phyloP scores from a whole-genome alignment of 2,888 invertebrate species.

The Galerucella pusilla region DNA sequence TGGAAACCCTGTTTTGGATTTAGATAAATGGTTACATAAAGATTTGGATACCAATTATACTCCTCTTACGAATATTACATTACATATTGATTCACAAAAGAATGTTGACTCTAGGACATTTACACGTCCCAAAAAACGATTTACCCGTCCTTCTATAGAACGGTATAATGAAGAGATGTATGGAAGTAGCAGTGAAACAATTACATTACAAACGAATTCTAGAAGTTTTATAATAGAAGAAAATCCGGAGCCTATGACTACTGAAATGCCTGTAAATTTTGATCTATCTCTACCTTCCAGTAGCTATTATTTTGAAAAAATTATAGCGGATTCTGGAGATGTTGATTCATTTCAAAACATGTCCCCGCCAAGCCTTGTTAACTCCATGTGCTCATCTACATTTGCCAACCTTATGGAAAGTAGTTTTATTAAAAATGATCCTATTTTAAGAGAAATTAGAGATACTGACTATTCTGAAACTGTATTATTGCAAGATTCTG shows the following conservation, averaged over 20 bases:
- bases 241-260: conserved; percentile 47
- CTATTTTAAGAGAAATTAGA: conserved; percentile 61
- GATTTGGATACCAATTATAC: conserved; percentile 19
- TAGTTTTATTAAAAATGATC: conserved; percentile 63
- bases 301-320: conserved; percentile 61
- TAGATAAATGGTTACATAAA: conserved; percentile 42
- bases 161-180: conserved; percentile 58
- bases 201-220: conserved; percentile 20
- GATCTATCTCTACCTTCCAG: conserved; percentile 60
- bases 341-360: conserved; percentile 67
- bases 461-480: conserved; percentile 61
- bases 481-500: conserved; percentile 58
- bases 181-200: conserved; percentile 42
- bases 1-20: conserved; percentile 36
- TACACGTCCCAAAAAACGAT: conserved; percentile 74
- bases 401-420: conserved; percentile 65
- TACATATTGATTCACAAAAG: conserved; percentile 55
- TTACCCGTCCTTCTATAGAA: conserved; percentile 72
- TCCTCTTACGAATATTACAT: conserved; percentile 6
- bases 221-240: conserved; percentile 41
- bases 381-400: conserved; percentile 67
- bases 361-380: conserved; percentile 72
- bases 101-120: conserved; percentile 77
- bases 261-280: conserved; percentile 50
- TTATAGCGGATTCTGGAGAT: conserved; percentile 62